Conservation (phyloP, 1,140 invertebrate genomes). For the Drosophila seguyi region DNA sequence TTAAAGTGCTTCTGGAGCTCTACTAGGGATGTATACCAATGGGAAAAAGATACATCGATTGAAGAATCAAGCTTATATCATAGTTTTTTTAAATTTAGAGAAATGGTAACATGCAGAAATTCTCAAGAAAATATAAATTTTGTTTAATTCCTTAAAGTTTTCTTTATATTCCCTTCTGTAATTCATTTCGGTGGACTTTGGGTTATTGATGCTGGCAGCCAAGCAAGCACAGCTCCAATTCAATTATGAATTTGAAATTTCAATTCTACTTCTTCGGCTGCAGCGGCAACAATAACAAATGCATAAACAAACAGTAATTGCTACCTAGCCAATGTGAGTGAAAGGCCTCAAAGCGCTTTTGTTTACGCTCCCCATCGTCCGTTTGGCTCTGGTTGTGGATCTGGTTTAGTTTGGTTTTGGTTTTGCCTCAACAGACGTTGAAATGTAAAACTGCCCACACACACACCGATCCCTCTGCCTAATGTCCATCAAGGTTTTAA, state of each 20-base stretch:
- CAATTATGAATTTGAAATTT: slow-evolving; percentile 80
- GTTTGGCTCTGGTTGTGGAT: not conserved
- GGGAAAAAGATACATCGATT: too few species aligned
- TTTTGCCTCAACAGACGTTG: slow-evolving; percentile 29
- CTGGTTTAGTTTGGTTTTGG: not conserved
- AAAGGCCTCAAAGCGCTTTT: slow-evolving; percentile 65
- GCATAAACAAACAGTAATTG: slow-evolving; percentile 82
- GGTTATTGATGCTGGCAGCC: slow-evolving; percentile 49
- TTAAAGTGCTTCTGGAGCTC: not conserved
- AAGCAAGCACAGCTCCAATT: slow-evolving; percentile 70
- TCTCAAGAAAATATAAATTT: too few species aligned
- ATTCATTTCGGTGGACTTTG: slow-evolving; percentile 48
- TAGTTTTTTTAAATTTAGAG: too few species aligned
- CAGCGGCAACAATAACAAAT: slow-evolving; percentile 59
- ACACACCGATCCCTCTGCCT: slow-evolving; percentile 13
- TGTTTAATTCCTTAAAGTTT: not conserved
- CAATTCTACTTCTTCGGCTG: slow-evolving; percentile 69
- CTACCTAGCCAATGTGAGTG: slow-evolving; percentile 73
- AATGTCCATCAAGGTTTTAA: slow-evolving; percentile 81
- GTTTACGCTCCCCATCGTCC: slow-evolving; percentile 51
- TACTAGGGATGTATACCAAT: too few species aligned
- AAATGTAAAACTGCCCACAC: slow-evolving; percentile 39
- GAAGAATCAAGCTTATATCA: too few species aligned
- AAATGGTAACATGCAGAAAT: too few species aligned
- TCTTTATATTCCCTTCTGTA: not conserved